phyloP scores from a whole-genome alignment of 2,113 vertebrate species.

The Cichladusa arquata region DNA sequence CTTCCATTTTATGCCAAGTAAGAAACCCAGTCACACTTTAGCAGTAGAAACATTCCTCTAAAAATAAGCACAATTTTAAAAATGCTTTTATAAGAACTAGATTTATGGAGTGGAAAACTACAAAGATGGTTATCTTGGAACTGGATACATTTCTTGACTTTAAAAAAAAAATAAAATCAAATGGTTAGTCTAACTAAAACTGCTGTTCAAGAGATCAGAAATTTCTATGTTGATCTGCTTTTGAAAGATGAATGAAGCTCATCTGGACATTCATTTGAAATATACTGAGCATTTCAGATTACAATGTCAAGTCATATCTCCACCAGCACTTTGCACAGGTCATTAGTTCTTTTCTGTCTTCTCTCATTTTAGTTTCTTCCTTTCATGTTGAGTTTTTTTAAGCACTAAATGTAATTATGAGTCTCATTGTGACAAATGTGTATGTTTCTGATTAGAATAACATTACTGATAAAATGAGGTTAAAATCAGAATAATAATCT shows the following conservation, averaged over 20 bases:
- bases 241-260: not conserved
- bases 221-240: not conserved
- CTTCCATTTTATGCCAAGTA: not conserved
- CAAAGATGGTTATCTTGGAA: not conserved
- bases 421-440: not conserved
- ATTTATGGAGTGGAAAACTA: not conserved
- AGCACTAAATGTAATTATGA: not conserved
- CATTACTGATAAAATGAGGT: not conserved
- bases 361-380: not conserved
- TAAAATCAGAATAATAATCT: constrained; percentile 35
- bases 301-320: not conserved
- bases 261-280: not conserved
- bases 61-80: not conserved
- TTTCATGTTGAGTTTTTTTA: not conserved
- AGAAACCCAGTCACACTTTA: not conserved
- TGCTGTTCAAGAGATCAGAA: not conserved
- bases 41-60: not conserved
- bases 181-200: not conserved
- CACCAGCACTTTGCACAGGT: not conserved
- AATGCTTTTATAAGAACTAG: not conserved
- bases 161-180: not conserved
- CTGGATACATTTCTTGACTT: not conserved
- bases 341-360: not conserved
- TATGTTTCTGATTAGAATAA: constrained; percentile 8
- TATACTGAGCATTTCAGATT: not conserved